Evolutionary conservation across 2,888 invertebrate species (phyloP).

Genomic region (Incurvaria masculella): DNA sequence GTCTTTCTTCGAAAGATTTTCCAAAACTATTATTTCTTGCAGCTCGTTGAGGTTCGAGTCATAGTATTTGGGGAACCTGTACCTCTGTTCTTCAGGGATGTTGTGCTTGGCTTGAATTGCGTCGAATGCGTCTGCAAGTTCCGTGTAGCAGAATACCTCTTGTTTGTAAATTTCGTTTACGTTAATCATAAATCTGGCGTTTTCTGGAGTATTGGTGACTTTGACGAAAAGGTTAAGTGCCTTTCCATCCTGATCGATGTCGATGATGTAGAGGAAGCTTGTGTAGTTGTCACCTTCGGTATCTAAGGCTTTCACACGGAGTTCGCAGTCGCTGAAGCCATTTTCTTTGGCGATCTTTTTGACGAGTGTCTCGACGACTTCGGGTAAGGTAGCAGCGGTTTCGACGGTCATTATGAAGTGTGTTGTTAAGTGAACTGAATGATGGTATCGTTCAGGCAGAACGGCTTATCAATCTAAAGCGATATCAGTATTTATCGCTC

Average conservation of each 20-base stretch:
- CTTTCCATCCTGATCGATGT: constrained; percentile 14
- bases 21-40: constrained; percentile 21
- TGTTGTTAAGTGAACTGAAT: too few relatives aligned
- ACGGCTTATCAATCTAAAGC: too few relatives aligned
- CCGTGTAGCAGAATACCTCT: constrained; percentile 6
- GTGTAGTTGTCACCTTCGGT: constrained; percentile 27
- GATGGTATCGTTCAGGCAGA: too few relatives aligned
- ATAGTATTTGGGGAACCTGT: constrained; percentile 17
- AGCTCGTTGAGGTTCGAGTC: constrained; percentile 11
- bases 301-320: constrained; percentile 13
- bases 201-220: constrained; percentile 26
- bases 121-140: constrained; percentile 2
- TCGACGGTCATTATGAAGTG: too few relatives aligned
- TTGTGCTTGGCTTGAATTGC: constrained; percentile 11
- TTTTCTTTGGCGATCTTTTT: constrained; percentile 1
- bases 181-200: constrained; percentile 20
- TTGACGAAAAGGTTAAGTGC: constrained; percentile 27
- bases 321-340: not conserved
- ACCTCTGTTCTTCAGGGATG: constrained; percentile 8
- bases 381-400: too few relatives aligned
- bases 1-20: constrained; percentile 21
- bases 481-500: too few relatives aligned
- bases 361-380: not conserved
- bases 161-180: constrained; percentile 10
- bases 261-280: constrained; percentile 19